These are phyloP conservation scores for Sphaerophoria rueppellii DNA, from an alignment of 2,888 invertebrate genomes.

Conservation along the genomic window DNA sequence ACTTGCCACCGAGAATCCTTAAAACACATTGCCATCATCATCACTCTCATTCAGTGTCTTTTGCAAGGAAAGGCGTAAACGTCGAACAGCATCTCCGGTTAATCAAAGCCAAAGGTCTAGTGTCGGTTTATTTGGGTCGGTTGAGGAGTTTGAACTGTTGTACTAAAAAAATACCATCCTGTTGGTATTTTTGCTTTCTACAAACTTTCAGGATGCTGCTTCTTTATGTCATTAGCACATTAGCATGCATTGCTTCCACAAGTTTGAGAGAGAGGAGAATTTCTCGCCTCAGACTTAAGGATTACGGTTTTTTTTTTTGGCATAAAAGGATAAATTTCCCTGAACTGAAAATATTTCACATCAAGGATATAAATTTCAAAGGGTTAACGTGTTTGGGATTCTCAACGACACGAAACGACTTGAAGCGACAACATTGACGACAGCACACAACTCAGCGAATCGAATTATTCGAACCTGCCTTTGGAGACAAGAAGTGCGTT, in stretches of 20 bases:
- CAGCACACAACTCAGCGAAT: constrained; percentile 36
- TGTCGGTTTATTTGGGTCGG: constrained; percentile 8
- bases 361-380: constrained; percentile 73
- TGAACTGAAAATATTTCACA: constrained; percentile 52
- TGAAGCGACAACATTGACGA: constrained; percentile 11
- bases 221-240: constrained; percentile 69
- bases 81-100: constrained; percentile 61
- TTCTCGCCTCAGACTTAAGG: constrained; percentile 47
- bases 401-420: constrained; percentile 50
- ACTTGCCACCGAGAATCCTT: neutral
- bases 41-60: constrained; percentile 6
- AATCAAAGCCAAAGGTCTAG: constrained; percentile 67
- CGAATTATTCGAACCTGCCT: constrained; percentile 68
- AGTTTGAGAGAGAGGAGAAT: constrained; percentile 20
- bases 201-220: neutral
- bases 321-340: constrained; percentile 48
- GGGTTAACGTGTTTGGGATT: constrained; percentile 71
- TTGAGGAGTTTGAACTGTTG: constrained; percentile 12
- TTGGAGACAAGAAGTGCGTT: constrained; percentile 23
- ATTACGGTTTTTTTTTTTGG: constrained; percentile 25
- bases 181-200: neutral
- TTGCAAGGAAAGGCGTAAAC: constrained; percentile 33
- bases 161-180: too few species aligned
- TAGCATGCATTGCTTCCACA: constrained; percentile 66
- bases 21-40: constrained; percentile 33